phyloP scores from a whole-genome alignment of 2,888 invertebrate genomes.

The Esperia sulphurella region DNA sequence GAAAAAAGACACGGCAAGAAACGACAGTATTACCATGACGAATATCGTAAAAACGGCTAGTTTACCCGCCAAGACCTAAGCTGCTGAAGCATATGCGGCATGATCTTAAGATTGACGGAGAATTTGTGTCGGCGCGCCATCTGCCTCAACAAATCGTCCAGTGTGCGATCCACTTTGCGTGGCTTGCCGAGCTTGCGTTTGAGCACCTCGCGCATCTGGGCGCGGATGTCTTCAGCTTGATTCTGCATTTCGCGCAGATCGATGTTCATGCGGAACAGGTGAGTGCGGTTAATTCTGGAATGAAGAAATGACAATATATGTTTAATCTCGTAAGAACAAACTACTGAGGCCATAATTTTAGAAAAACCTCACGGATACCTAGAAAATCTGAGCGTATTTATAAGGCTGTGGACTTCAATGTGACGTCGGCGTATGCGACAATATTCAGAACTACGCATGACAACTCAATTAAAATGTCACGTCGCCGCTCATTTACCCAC shows the following conservation, averaged over 20 bases:
- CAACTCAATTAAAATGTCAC: too few species aligned
- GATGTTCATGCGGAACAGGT: slow-evolving; percentile 84
- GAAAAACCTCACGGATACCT: too few species aligned
- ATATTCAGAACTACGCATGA: too few species aligned
- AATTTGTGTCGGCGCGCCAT: slow-evolving; percentile 68
- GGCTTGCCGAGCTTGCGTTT: slow-evolving; percentile 63
- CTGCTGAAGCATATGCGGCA: slow-evolving; percentile 49
- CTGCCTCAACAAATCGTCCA: slow-evolving; percentile 60
- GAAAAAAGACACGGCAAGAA: too few species aligned
- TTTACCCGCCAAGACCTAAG: slow-evolving; percentile 55
- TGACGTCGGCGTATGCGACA: too few species aligned
- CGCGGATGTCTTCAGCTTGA: slow-evolving; percentile 77
- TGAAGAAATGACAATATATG: background rate
- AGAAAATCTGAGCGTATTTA: too few species aligned
- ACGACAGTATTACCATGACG: too few species aligned
- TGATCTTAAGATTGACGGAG: slow-evolving; percentile 37
- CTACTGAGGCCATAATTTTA: too few species aligned
- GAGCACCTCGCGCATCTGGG: slow-evolving; percentile 63
- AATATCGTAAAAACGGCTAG: too few species aligned
- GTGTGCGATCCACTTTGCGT: slow-evolving; percentile 56
- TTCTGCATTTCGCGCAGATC: slow-evolving; percentile 84
- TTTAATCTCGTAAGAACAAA: background rate
- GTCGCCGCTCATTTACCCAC: too few species aligned
- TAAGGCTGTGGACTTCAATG: too few species aligned
- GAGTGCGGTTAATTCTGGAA: slow-evolving; percentile 81